These are phyloP conservation scores for Laodelphax striatellus DNA, from an alignment of 1,140 invertebrate species.

Conservation along the genomic window DNA sequence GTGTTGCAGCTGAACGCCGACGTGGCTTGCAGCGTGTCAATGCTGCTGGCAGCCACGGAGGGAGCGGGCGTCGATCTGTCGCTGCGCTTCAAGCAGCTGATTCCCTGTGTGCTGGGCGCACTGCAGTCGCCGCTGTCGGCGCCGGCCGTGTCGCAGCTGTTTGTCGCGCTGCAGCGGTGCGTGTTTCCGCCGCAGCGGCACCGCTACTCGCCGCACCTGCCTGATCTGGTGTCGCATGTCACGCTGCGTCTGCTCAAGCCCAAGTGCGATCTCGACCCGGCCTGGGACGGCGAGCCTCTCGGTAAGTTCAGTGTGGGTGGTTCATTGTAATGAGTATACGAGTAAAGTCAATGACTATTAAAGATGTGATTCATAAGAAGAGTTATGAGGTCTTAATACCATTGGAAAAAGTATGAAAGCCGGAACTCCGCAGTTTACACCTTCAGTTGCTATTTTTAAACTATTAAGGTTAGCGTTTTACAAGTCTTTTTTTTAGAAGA, in stretches of 20 bases:
- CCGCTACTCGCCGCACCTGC: not conserved
- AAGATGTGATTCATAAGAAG: no score
- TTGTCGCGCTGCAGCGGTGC: constrained; percentile 37
- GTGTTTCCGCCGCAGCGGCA: constrained; percentile 4
- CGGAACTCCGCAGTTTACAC: no score
- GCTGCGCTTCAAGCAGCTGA: constrained; percentile 35
- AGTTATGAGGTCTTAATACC: no score
- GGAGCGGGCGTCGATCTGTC: constrained; percentile 29
- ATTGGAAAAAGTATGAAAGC: no score
- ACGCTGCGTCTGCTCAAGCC: constrained; percentile 63
- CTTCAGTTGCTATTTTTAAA: no score
- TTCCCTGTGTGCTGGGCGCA: constrained; percentile 47
- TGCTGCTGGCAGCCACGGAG: constrained; percentile 44
- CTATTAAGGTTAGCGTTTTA: no score
- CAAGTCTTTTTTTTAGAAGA: no score
- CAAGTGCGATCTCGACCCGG: constrained; percentile 58
- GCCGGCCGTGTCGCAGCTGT: constrained; percentile 46
- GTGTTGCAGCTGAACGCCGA: constrained; percentile 16
- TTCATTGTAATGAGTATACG: no score
- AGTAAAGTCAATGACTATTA: no score
- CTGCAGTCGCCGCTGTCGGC: constrained; percentile 58
- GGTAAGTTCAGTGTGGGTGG: constrained; percentile 14
- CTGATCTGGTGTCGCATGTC: constrained; percentile 41
- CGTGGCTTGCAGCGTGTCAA: constrained; percentile 35
- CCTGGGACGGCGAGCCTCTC: constrained; percentile 67